phyloP scores from a whole-genome alignment of 2,888 invertebrate species.

The Epsilonema sp. region DNA sequence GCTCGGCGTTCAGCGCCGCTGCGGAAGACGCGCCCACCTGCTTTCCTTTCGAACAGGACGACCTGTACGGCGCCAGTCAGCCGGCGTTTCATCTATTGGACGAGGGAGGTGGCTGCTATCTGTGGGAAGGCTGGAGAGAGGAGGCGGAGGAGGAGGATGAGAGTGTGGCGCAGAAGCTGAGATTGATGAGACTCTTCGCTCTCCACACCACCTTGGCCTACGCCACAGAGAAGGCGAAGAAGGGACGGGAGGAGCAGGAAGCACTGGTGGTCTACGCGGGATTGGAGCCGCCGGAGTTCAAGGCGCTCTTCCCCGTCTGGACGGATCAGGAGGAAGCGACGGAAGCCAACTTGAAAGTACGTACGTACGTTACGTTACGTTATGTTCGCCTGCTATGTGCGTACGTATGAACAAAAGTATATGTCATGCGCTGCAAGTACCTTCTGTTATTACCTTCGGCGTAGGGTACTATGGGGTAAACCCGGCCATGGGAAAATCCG shows the following conservation, averaged over 20 bases:
- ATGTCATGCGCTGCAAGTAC: conserved; percentile 38
- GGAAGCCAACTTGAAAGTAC: conserved; percentile 54
- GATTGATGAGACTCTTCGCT: conserved; percentile 60
- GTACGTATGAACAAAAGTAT: too few relatives aligned
- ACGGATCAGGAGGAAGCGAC: conserved; percentile 50
- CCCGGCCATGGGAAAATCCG: too few relatives aligned
- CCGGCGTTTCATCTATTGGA: conserved; percentile 65
- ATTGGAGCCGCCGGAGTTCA: conserved; percentile 63
- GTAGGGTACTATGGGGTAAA: too few relatives aligned
- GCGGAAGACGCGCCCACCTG: too few relatives aligned
- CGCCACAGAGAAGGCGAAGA: too few relatives aligned
- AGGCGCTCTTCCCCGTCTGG: conserved; percentile 81
- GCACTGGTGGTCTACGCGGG: conserved; percentile 60
- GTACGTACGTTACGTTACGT: too few relatives aligned
- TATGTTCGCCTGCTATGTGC: too few relatives aligned
- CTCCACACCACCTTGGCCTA: conserved; percentile 62
- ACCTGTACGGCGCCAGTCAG: conserved; percentile 63
- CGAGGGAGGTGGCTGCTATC: conserved; percentile 48
- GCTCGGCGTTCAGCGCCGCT: too few relatives aligned
- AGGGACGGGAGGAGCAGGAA: conserved; percentile 13
- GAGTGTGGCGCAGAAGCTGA: conserved; percentile 31
- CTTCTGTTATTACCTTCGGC: too few relatives aligned
- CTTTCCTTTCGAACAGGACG: too few relatives aligned
- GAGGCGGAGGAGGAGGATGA: too few relatives aligned
- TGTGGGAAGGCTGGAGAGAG: conserved; percentile 95